These are phyloP conservation scores for Lagopus muta DNA, from an alignment of 2,113 vertebrate species.

Conservation along the genomic window DNA sequence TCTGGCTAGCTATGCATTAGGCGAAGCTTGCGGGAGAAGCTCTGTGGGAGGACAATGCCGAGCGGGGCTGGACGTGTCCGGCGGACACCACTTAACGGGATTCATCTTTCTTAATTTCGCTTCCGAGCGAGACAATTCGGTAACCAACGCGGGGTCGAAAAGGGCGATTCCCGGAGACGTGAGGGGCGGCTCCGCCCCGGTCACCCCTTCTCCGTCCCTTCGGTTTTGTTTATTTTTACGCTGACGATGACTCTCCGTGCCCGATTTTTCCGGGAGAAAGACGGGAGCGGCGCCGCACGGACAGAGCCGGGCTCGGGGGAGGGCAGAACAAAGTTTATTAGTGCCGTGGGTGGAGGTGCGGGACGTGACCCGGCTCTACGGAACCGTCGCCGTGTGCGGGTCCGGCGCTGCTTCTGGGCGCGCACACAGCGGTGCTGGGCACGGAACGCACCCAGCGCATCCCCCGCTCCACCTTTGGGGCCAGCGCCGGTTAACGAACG, in stretches of 20 bases:
- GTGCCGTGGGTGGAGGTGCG: neutral
- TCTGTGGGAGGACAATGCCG: neutral
- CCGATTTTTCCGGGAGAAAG: neutral
- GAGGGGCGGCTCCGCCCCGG: neutral
- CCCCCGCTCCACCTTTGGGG: neutral
- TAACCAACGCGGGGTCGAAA: neutral
- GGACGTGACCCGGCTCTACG: neutral
- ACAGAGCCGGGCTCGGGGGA: neutral
- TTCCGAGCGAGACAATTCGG: neutral
- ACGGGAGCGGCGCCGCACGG: neutral
- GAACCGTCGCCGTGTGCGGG: neutral
- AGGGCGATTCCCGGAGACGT: neutral
- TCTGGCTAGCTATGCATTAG: neutral
- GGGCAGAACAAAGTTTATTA: neutral
- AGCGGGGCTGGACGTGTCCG: neutral
- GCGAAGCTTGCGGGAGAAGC: neutral
- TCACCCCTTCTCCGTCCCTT: neutral
- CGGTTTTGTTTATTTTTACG: neutral
- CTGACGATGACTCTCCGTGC: neutral
- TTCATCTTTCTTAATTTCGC: neutral
- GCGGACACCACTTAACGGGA: neutral
- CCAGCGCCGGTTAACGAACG: constrained; percentile 40
- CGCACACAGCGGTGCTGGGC: too few species aligned
- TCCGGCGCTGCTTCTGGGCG: neutral
- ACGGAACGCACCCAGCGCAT: neutral